Percentiles rank a stretch among this genome's conserved stretches.
These are phyloP conservation scores for Luperina testacea DNA, from an alignment of 2,888 invertebrate species.

Conservation along the genomic window DNA sequence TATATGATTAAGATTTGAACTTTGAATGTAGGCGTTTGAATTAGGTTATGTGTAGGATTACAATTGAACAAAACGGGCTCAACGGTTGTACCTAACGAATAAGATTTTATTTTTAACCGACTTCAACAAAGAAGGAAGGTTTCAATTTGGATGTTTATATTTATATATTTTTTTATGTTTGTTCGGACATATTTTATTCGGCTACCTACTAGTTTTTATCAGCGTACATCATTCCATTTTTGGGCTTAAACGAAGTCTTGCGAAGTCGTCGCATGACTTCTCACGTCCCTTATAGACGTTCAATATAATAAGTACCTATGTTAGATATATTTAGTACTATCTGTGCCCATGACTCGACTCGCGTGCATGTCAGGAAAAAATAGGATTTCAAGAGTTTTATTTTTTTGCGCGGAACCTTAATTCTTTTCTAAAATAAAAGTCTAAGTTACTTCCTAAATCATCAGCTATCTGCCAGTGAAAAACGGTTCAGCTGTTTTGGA, in stretches of 20 bases:
- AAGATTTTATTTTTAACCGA: not conserved
- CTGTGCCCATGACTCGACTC: not conserved
- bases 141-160: too few species aligned
- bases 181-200: too few species aligned
- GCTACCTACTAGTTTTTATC: too few species aligned
- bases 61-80: not conserved
- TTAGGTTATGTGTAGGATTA: not conserved
- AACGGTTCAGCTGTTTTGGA: too few species aligned
- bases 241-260: not conserved
- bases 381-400: not conserved
- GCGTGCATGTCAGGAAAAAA: not conserved
- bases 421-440: too few species aligned
- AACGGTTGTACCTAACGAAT: not conserved
- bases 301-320: not conserved
- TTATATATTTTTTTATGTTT: not conserved
- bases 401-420: too few species aligned
- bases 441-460: too few species aligned
- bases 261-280: too few species aligned
- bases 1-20: slow-evolving; percentile 26
- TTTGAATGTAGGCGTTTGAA: not conserved
- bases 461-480: too few species aligned
- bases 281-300: not conserved
- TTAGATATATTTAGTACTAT: not conserved
- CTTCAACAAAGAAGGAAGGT: too few species aligned
- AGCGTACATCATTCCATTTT: not conserved